Evolutionary conservation across 2,113 vertebrate genomes (phyloP), one percentile per base, ranked within the genome.

Genomic region (Cairina moschata): DNA sequence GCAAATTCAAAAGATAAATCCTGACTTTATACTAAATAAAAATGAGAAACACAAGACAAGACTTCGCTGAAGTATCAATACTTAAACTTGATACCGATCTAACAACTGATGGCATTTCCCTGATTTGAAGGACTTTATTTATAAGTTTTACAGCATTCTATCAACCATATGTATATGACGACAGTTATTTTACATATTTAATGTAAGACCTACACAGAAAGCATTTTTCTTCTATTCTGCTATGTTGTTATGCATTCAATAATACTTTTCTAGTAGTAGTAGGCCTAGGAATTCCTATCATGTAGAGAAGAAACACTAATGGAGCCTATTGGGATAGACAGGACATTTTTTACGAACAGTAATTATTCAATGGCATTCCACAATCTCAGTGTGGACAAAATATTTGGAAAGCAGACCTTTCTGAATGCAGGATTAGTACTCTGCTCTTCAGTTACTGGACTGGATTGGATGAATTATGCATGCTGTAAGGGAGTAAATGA

Each of bases 111-210:
- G 3, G 2, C 16, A 34, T 76, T 86, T 72, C 34, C 68, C 12
- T 55, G 34, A 29, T 11, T 63, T 13, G 8, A 3, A 34, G 13
- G 68, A 50, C n/a, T 80, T 68, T 22, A 2, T 26, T 60, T 4
- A 2, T 50, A 82, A 74, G 4, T 25, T 48, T 5, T 73, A 38
- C 48, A 44, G 13, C n/a, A 8, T 54, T 7, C 3, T 63, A 11
- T 42, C 54, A 25, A 38, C 1, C 12, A 17, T 23, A 14, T 11
- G 7, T 16, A 48, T 65, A 20, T 17, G 21, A 18, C 0, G 0
- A 26, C 4, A 62, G 4, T 29, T 20, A 16, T 42, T 82, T 75
- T 79, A 12, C n/a, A 69, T 8, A 50, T 60, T 69, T 36, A 40
- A 72, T 83, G 3, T 83, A 52, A 68, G 20, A 48, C 4, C 2